Evolutionary conservation across 2,888 invertebrate genomes (phyloP), one percentile per base, ranked within the genome.

Genomic region (Xestoiulus laeticollis): DNA sequence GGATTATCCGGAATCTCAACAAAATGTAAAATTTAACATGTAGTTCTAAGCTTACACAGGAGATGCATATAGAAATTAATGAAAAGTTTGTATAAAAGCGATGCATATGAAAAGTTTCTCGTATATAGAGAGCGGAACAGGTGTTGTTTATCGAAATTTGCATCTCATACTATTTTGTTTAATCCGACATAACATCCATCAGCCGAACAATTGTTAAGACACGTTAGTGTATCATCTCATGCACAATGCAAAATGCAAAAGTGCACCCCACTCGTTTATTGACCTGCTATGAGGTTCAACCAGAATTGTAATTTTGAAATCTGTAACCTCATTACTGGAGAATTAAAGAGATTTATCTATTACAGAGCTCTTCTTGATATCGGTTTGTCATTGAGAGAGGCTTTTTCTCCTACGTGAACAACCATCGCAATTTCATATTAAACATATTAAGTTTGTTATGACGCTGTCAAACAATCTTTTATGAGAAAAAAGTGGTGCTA

Each of bases 331-430:
- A 48, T 12, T 68, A 68, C 10, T 8, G 68, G 1, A 10, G 12
- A 68, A 68, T 68, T 68, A 26, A 68, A 12, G 68, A 68, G 68
- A 68, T 68, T 68, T 68, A 68, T 68, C 22, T 8, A 68, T 68
- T 68, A 68, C 26, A 22, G 8, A 68, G 68, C 10, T 68, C 6
- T 22, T 68, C 68, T 22, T 68, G 10, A 68, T 68, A 68, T 68
- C 26, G 68, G 22, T 68, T 68, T 12, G 22, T 59, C 22, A 68
- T 22, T 26, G 68, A 68, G 68, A 68, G 26, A 38, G 12, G 22
- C 22, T 68, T 22, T 68, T 68, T 22, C n/a, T n/a, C 26, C 68
- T 26, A 68, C 68, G 68, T 68, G 68, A 68, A 68, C 68, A 59
- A 59, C 59, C 59, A 68, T 26, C 68, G 68, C 22, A 68, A 26